Percentiles rank a stretch among this genome's conserved stretches.
Conservation (phyloP, 2,113 vertebrate genomes). For the Lanius collurio region DNA sequence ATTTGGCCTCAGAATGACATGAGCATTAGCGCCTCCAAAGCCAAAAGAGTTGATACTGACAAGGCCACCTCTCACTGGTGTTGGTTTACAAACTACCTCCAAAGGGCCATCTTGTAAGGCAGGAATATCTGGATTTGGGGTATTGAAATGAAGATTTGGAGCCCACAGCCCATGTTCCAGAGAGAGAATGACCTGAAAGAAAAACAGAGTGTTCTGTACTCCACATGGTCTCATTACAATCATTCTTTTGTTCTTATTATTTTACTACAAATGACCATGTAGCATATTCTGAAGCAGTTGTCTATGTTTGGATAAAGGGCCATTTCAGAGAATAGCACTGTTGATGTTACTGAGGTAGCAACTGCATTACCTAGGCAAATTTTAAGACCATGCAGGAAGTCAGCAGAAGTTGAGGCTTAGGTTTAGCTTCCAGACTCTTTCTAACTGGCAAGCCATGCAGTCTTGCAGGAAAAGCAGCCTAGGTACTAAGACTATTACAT, state of each 20-base stretch:
- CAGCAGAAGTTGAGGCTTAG: neutral
- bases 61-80: slow-evolving; percentile 83
- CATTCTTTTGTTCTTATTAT: neutral
- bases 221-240: neutral
- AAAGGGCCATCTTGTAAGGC: slow-evolving; percentile 82
- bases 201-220: neutral
- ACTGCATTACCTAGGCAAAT: neutral
- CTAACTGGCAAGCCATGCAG: neutral
- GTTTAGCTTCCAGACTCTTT: neutral
- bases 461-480: neutral
- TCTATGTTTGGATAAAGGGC: neutral
- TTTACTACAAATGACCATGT: neutral
- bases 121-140: slow-evolving; percentile 87
- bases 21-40: slow-evolving; percentile 94
- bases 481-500: neutral
- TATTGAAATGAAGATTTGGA: slow-evolving; percentile 89
- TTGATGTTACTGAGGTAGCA: neutral
- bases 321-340: neutral
- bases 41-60: slow-evolving; percentile 93
- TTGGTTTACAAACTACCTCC: slow-evolving; percentile 81
- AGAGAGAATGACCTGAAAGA: slow-evolving; percentile 85
- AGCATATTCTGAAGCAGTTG: neutral
- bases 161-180: slow-evolving; percentile 90
- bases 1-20: slow-evolving; percentile 86
- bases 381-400: neutral